Evolutionary conservation across 2,113 vertebrate species (phyloP), one percentile per base, ranked within the genome.

Genomic region (Pachypanchax playfairii): DNA sequence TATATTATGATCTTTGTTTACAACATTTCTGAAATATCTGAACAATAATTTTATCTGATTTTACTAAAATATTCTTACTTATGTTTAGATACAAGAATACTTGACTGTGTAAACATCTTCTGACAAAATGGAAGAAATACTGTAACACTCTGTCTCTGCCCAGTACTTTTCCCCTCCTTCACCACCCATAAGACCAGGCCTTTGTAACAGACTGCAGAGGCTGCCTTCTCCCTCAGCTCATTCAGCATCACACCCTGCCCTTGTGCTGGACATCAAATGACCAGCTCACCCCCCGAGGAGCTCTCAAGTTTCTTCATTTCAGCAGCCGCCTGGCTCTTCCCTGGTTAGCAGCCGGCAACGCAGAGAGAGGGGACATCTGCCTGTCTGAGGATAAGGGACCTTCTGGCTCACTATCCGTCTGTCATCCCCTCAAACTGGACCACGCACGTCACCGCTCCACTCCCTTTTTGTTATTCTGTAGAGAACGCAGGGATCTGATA

Each of bases 321-420:
- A 94, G 94, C 92, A 90, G 88, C 94, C 89, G 92, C 92, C 93
- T 93, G 93, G 81, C 86, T 94, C 94, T 93, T 81, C 77, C 91
- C 90, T 90, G 77, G 87, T 90, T 87, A 85, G 82, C 88, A 85
- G 89, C 82, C 82, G 75, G 87, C 78, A 89, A 93, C 90, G 88
- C 88, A 85, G 93, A 90, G 93, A 94, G 93, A 92, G 93, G 91
- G 95, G 96, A 96, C 96, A 98, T 96, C 96, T 98, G 97, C 93
- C 96, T 93, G 93, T 96, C 95, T 97, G 92, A 92, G 92, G 92
- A 95, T 93, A 94, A 94, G 95, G 94, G 93, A 93, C 92, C 92
- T 86, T 69, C 88, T 75, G 89, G 85, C 84, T 82, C 86, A 76
- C 88, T 75, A 79, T 88, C 91, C 89, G 90, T 93, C 91, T 92